Conservation (phyloP, 2,113 vertebrate species). For the Odocoileus virginianus region DNA sequence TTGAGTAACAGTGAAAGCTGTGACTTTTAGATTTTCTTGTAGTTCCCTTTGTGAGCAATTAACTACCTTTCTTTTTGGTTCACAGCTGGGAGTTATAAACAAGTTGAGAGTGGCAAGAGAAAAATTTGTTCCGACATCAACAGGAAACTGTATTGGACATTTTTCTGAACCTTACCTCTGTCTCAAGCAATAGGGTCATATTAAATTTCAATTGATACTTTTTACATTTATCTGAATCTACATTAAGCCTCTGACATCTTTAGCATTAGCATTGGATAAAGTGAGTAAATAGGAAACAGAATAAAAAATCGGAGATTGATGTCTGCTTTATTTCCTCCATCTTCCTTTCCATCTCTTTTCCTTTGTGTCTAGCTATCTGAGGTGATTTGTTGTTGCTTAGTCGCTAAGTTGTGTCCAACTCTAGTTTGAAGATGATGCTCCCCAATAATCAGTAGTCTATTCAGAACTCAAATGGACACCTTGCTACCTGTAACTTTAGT, state of each 20-base stretch:
- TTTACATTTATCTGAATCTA: background rate
- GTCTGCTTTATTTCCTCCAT: background rate
- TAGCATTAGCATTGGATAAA: background rate
- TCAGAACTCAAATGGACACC: background rate
- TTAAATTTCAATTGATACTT: background rate
- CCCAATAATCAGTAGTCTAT: background rate
- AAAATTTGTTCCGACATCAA: background rate
- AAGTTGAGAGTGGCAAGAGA: background rate
- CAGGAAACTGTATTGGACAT: background rate
- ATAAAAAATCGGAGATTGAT: background rate
- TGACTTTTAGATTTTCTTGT: constrained; percentile 16
- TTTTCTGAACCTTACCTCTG: background rate
- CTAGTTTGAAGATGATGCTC: background rate
- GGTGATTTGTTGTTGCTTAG: background rate
- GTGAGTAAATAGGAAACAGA: background rate
- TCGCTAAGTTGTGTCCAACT: background rate
- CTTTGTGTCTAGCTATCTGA: background rate
- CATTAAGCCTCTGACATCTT: background rate
- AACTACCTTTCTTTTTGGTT: background rate
- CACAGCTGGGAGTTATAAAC: background rate
- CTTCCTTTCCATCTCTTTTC: background rate
- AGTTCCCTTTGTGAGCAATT: constrained; percentile 25
- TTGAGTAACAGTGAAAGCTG: constrained; percentile 22
- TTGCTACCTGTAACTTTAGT: background rate
- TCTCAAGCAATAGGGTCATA: background rate